phyloP scores from a whole-genome alignment of 2,888 invertebrate species.

The Aleiodes alternator region DNA sequence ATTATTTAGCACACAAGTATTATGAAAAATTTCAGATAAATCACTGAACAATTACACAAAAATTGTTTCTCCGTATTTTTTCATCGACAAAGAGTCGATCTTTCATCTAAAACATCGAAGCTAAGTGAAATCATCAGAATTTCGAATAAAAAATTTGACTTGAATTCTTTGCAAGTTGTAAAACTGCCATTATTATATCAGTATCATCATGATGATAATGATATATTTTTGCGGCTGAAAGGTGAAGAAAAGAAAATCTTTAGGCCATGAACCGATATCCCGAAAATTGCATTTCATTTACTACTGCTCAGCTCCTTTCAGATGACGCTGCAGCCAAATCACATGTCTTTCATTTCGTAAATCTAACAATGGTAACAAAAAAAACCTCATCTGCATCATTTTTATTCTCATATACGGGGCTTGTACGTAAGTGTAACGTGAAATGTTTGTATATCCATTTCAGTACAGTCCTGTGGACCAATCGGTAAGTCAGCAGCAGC shows the following conservation, averaged over 20 bases:
- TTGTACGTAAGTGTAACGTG: conserved; percentile 77
- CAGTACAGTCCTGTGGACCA: conserved; percentile 75
- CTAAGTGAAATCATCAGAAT: conserved; percentile 3
- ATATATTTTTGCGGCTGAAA: not conserved
- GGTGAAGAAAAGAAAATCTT: not conserved
- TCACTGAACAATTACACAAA: conserved; percentile 1
- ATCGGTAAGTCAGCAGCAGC: conserved; percentile 57
- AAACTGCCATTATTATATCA: conserved; percentile 20
- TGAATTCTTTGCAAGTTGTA: not conserved
- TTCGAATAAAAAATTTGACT: not conserved
- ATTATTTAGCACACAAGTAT: conserved; percentile 30
- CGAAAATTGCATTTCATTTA: too few relatives aligned
- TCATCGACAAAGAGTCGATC: not conserved
- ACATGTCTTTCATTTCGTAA: not conserved
- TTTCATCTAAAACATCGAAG: conserved; percentile 29
- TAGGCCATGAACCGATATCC: too few relatives aligned
- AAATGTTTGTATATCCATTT: conserved; percentile 77
- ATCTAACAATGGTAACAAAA: not conserved
- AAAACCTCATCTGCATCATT: not conserved
- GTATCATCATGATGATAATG: conserved; percentile 12
- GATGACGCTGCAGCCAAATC: not conserved
- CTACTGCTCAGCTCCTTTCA: not conserved
- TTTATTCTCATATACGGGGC: conserved; percentile 74
- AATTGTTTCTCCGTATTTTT: not conserved
- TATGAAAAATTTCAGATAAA: conserved; percentile 6